Percentiles rank a stretch among this genome's conserved stretches.
Evolutionary conservation across 2,888 invertebrate genomes (phyloP).

Genomic region (Cryptops parisi): DNA sequence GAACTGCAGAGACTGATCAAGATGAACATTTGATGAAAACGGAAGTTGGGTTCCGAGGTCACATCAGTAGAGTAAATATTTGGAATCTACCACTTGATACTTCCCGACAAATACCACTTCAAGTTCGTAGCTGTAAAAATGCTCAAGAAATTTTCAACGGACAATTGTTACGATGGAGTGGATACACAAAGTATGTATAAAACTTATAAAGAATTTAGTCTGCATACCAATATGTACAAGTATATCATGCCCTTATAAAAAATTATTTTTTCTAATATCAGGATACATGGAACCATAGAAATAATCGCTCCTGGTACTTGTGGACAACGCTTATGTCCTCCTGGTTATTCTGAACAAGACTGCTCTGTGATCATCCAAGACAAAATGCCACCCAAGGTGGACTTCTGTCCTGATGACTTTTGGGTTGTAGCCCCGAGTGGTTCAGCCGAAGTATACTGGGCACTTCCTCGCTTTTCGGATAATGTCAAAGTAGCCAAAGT

Average conservation of each 20-base stretch:
- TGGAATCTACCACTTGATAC: constrained; percentile 86
- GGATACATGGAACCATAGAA: constrained; percentile 70
- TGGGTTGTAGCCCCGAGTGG: constrained; percentile 90
- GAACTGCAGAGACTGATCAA: constrained; percentile 69
- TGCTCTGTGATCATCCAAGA: constrained; percentile 72
- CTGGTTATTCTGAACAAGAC: constrained; percentile 69
- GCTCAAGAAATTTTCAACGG: constrained; percentile 79
- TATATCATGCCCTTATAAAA: not conserved
- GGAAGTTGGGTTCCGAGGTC: constrained; percentile 88
- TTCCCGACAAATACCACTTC: constrained; percentile 76
- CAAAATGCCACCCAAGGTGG: constrained; percentile 68
- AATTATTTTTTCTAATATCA: constrained; percentile 8
- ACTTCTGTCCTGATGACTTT: constrained; percentile 82
- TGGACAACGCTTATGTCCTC: constrained; percentile 73
- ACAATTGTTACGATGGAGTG: constrained; percentile 79
- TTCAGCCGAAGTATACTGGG: constrained; percentile 79
- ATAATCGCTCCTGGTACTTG: constrained; percentile 81
- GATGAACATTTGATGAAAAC: constrained; percentile 56
- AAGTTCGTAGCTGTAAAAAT: constrained; percentile 69
- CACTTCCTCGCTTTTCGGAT: constrained; percentile 78
- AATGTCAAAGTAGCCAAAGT: constrained; percentile 67
- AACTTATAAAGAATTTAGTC: not conserved
- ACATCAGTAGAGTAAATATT: constrained; percentile 82
- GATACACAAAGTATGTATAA: constrained; percentile 55
- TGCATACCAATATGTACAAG: no score